Evolutionary conservation across 2,888 invertebrate species (phyloP).

Genomic region (Apotomis turbidana): DNA sequence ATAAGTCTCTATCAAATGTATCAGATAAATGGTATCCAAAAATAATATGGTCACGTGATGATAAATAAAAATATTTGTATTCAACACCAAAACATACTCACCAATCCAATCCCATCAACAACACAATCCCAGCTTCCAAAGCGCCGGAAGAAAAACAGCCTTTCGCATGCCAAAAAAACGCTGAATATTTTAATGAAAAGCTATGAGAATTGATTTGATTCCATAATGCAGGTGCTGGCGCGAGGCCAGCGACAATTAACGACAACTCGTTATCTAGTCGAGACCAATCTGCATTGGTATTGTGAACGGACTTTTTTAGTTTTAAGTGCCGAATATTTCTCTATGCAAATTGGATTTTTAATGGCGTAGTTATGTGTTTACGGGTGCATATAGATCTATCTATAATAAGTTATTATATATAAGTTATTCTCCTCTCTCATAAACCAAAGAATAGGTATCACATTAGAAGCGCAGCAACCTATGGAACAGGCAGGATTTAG

Average conservation of each 20-base stretch:
- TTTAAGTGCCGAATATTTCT: slow-evolving; percentile 27
- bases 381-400: too few relatives aligned
- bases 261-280: slow-evolving; percentile 31
- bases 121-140: not conserved
- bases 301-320: slow-evolving; percentile 24
- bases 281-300: slow-evolving; percentile 26
- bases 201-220: slow-evolving; percentile 33
- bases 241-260: slow-evolving; percentile 41
- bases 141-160: not conserved
- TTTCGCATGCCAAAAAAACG: slow-evolving; percentile 9
- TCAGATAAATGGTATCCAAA: too few relatives aligned
- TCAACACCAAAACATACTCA: too few relatives aligned
- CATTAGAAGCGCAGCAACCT: too few relatives aligned
- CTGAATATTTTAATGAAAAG: slow-evolving; percentile 29
- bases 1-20: too few relatives aligned
- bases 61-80: too few relatives aligned
- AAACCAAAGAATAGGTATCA: too few relatives aligned
- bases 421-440: too few relatives aligned
- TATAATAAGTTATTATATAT: too few relatives aligned
- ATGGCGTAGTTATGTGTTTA: not conserved
- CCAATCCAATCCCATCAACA: slow-evolving; percentile 7
- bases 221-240: slow-evolving; percentile 43
- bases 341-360: slow-evolving; percentile 29
- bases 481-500: too few relatives aligned
- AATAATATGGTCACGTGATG: too few relatives aligned